These are phyloP conservation scores for Siniperca obscura DNA, from an alignment of 2,797 vertebrate species.

Conservation along the genomic window DNA sequence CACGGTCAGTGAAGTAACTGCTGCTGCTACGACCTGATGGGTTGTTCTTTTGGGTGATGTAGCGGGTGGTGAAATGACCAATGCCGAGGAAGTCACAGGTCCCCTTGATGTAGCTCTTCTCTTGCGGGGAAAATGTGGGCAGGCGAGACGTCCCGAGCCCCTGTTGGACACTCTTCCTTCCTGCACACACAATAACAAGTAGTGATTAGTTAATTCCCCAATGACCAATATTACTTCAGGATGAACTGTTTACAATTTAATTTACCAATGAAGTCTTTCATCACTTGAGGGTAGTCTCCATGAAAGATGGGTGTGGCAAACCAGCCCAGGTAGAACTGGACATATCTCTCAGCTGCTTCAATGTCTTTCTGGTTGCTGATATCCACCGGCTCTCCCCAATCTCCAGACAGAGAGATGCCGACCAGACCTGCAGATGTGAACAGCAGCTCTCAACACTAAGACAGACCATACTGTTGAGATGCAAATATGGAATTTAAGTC, in stretches of 20 bases:
- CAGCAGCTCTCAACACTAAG: conserved; percentile 28
- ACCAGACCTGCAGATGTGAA: conserved; percentile 85
- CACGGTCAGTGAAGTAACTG: conserved; percentile 90
- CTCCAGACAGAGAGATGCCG: conserved; percentile 92
- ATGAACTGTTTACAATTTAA: conserved; percentile 4
- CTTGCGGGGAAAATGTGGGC: conserved; percentile 91
- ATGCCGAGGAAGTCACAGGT: conserved; percentile 94
- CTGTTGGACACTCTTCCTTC: conserved; percentile 91
- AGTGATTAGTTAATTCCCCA: not conserved
- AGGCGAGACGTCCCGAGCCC: conserved; percentile 89
- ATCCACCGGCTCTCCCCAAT: conserved; percentile 95
- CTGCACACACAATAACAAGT: conserved; percentile 69
- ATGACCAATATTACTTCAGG: not conserved
- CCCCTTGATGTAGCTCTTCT: conserved; percentile 94
- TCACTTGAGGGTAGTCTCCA: conserved; percentile 96
- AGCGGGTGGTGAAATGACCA: conserved; percentile 93
- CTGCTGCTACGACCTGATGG: conserved; percentile 79
- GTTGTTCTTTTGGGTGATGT: conserved; percentile 89
- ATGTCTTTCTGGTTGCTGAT: conserved; percentile 89
- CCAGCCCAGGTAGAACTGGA: conserved; percentile 96
- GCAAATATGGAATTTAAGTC: not conserved
- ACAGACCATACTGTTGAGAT: not conserved
- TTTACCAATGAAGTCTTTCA: conserved; percentile 94
- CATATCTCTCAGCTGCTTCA: conserved; percentile 93
- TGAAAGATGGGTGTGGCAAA: conserved; percentile 95